Percentiles rank a stretch among this genome's conserved stretches.
Conservation (phyloP, 2,113 vertebrate species). For the Orientallactaga bullata region DNA sequence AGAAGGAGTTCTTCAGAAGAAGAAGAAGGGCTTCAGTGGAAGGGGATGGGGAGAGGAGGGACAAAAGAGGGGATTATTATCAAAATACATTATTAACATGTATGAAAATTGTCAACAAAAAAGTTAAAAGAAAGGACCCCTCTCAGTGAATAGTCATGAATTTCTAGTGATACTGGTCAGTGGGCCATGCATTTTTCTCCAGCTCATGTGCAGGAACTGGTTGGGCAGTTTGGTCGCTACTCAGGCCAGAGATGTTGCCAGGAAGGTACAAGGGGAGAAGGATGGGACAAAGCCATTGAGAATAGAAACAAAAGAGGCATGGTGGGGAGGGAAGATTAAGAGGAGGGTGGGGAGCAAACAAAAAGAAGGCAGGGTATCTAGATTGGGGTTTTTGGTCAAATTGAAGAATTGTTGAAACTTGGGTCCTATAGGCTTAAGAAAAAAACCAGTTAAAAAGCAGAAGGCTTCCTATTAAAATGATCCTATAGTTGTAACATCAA, state of each 20-base stretch:
- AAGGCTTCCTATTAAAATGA: constrained; percentile 38
- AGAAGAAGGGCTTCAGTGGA: no score
- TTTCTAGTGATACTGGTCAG: not conserved
- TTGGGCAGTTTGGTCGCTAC: not conserved
- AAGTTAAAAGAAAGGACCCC: no score
- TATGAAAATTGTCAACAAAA: no score
- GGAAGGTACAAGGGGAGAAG: not conserved
- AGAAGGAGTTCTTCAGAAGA: no score
- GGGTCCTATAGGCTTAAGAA: not conserved
- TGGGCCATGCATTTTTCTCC: not conserved
- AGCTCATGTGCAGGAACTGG: not conserved
- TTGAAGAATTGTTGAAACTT: constrained; percentile 19
- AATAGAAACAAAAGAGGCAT: not conserved
- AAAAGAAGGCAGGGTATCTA: not conserved
- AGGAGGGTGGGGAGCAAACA: not conserved
- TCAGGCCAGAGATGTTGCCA: not conserved
- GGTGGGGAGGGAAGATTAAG: not conserved
- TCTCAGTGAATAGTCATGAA: not conserved
- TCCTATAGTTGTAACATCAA: not conserved
- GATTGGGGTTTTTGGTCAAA: constrained; percentile 1
- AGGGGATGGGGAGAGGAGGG: no score
- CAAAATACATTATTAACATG: no score
- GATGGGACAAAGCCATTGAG: not conserved
- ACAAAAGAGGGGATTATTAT: no score
- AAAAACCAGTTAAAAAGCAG: not conserved